These are phyloP conservation scores for Dendronephthya gigantea DNA, from an alignment of 64 coral and sea anemone genomes.

Conservation along the genomic window DNA sequence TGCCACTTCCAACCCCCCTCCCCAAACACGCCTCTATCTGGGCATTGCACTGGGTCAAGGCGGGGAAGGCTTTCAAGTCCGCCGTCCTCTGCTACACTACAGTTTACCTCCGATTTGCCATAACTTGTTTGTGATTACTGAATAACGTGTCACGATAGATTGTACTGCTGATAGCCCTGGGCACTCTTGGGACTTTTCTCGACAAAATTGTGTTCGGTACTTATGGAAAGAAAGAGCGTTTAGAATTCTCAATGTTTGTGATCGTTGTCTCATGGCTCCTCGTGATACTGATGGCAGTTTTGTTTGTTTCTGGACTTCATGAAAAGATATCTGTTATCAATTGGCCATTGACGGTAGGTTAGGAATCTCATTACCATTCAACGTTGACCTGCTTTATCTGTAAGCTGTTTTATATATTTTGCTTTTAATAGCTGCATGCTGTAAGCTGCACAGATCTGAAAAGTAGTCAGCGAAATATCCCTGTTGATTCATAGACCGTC, in stretches of 20 bases:
- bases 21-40: too few relatives aligned
- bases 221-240: background rate
- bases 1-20: too few relatives aligned
- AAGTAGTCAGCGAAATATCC: background rate
- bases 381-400: background rate
- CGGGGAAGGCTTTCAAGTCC: too few relatives aligned
- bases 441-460: too few relatives aligned
- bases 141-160: too few relatives aligned
- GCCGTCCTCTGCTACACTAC: too few relatives aligned
- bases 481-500: background rate
- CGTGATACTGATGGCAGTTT: background rate
- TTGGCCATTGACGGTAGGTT: constrained; percentile 1
- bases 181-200: background rate
- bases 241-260: background rate
- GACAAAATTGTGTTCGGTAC: background rate
- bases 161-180: background rate
- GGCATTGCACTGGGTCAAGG: too few relatives aligned
- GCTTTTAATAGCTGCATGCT: too few relatives aligned
- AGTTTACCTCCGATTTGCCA: too few relatives aligned
- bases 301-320: background rate
- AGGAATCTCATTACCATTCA: too few relatives aligned
- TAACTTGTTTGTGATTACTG: too few relatives aligned
- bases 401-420: too few relatives aligned
- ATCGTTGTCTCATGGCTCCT: background rate
- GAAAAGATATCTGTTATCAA: background rate